Percentiles rank a stretch among this genome's conserved stretches.
phyloP scores from a whole-genome alignment of 2,113 vertebrate species.

The Periophthalmus modestus region DNA sequence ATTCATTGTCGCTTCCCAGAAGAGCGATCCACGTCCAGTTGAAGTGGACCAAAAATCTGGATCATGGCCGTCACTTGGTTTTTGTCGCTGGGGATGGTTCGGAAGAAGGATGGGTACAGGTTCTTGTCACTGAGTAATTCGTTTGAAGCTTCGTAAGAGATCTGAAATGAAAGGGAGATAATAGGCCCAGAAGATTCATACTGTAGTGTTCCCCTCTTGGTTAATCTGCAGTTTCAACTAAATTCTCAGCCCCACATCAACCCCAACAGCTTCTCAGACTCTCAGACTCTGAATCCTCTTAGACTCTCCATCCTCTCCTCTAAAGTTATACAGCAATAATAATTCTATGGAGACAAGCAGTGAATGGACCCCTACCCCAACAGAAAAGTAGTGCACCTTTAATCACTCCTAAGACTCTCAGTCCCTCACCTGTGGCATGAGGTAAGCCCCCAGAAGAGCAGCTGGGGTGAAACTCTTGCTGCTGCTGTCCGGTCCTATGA shows the following conservation, averaged over 20 bases:
- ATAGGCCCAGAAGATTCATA: background rate
- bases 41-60: conserved; percentile 71
- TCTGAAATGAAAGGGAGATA: conserved; percentile 55
- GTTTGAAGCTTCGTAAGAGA: conserved; percentile 81
- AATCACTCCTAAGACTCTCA: no score
- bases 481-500: conserved; percentile 84
- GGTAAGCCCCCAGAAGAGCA: conserved; percentile 74
- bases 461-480: conserved; percentile 70
- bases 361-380: no score
- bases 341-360: no score
- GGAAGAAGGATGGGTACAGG: conserved; percentile 76
- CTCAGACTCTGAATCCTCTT: no score
- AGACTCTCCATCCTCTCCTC: no score
- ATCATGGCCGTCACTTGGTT: conserved; percentile 81
- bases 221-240: no score
- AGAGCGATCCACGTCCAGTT: conserved; percentile 83
- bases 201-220: no score
- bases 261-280: no score
- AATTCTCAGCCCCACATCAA: no score
- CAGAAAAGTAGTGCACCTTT: no score
- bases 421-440: conserved; percentile 79
- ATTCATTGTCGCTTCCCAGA: conserved; percentile 78
- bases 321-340: no score
- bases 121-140: conserved; percentile 76
- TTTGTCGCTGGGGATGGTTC: conserved; percentile 79